These are phyloP conservation scores for Prionace glauca DNA, from an alignment of 2,797 vertebrate genomes.

Conservation along the genomic window DNA sequence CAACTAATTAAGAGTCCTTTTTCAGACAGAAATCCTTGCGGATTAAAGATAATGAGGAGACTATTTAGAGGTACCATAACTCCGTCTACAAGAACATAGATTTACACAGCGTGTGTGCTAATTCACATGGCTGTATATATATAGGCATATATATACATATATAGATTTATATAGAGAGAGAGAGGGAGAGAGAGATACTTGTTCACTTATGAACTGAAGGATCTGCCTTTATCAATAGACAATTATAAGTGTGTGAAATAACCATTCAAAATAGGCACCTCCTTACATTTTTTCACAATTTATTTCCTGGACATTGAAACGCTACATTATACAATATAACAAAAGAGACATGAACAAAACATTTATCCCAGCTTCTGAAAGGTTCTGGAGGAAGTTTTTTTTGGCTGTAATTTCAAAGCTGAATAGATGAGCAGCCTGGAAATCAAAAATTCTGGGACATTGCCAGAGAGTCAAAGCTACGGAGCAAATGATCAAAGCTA, in stretches of 20 bases:
- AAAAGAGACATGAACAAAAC: neutral
- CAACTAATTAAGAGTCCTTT: neutral
- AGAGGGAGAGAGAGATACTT: too few species aligned
- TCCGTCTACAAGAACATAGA: neutral
- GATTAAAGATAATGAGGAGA: constrained; percentile 14
- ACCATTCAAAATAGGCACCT: neutral
- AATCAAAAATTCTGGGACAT: neutral
- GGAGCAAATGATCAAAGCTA: neutral
- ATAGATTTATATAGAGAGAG: too few species aligned
- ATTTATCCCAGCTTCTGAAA: too few species aligned
- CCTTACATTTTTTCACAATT: neutral
- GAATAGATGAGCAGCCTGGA: neutral
- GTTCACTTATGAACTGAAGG: neutral
- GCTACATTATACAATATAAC: neutral
- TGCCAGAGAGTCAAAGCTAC: neutral
- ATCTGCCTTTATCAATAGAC: neutral
- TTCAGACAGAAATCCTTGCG: neutral
- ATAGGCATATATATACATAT: too few species aligned
- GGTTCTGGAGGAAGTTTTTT: neutral
- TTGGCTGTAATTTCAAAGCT: neutral
- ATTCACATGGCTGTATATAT: neutral
- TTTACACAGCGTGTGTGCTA: neutral
- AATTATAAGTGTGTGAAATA: neutral
- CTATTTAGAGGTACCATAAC: neutral
- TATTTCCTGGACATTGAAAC: neutral